A percentile compares a stretch with the other conserved stretches of the same genome.
phyloP scores from a whole-genome alignment of 1,140 invertebrate genomes.

The Andricus grossulariae region DNA sequence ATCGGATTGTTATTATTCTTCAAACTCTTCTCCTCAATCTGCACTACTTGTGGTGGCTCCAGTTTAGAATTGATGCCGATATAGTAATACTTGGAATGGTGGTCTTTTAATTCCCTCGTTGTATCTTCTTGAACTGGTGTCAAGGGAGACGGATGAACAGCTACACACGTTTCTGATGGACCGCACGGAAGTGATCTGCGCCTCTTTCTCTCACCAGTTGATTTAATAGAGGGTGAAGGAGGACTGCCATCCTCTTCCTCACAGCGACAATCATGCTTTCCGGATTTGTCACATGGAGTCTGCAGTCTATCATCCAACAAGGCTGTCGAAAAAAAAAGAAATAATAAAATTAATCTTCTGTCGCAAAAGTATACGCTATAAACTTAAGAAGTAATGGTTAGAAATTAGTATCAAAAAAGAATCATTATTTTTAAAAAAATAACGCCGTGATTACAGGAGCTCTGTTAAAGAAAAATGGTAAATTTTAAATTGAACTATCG shows the following conservation, averaged over 20 bases:
- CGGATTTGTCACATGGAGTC: conserved; percentile 82
- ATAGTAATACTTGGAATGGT: not conserved
- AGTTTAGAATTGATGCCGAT: not conserved
- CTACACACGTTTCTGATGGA: conserved; percentile 50
- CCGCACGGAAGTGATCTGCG: conserved; percentile 72
- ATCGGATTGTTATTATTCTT: conserved; percentile 34
- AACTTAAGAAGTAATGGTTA: not conserved
- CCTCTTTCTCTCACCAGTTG: conserved; percentile 69
- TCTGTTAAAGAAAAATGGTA: conserved; percentile 8
- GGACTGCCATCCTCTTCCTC: conserved; percentile 76
- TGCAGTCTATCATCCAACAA: conserved; percentile 83
- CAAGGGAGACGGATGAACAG: conserved; percentile 53
- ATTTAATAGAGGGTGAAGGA: conserved; percentile 63
- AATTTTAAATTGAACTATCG: not conserved
- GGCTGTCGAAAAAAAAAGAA: conserved; percentile 45
- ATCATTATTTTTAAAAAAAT: not conserved
- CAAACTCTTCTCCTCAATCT: not conserved
- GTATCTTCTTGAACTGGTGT: conserved; percentile 51
- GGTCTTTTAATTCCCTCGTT: conserved; percentile 29
- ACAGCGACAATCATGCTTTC: conserved; percentile 83
- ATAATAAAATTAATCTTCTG: conserved; percentile 11
- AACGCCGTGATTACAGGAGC: not conserved
- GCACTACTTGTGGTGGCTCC: not conserved
- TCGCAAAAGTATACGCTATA: not conserved
- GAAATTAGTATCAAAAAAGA: not conserved